These are phyloP conservation scores for Cydia fagiglandana DNA, from an alignment of 1,140 invertebrate species.

Conservation along the genomic window DNA sequence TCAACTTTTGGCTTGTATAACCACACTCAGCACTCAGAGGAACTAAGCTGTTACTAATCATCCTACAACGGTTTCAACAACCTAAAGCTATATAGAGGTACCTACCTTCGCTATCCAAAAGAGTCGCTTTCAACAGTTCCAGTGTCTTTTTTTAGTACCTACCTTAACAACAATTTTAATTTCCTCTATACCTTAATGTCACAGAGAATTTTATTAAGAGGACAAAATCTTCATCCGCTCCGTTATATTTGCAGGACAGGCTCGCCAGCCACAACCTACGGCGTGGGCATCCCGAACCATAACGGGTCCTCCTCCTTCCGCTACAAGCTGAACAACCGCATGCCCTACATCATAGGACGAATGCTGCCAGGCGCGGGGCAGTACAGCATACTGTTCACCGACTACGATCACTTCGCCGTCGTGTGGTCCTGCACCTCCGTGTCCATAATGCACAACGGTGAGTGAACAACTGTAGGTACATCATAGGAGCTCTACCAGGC, in stretches of 20 bases:
- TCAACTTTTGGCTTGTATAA: too few species aligned
- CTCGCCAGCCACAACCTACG: constrained; percentile 66
- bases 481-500: constrained; percentile 80
- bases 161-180: too few species aligned
- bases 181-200: too few species aligned
- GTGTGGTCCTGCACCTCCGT: constrained; percentile 85
- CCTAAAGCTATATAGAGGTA: too few species aligned
- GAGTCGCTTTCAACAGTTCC: too few species aligned
- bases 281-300: constrained; percentile 75
- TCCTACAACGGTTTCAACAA: too few species aligned
- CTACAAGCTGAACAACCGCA: constrained; percentile 80
- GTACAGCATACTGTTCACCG: constrained; percentile 85
- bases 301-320: constrained; percentile 77
- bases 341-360: constrained; percentile 82
- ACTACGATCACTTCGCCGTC: constrained; percentile 85
- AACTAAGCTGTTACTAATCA: too few species aligned
- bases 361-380: constrained; percentile 83
- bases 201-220: neutral
- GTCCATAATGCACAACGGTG: constrained; percentile 80
- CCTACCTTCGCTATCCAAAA: too few species aligned
- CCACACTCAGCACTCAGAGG: too few species aligned
- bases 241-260: constrained; percentile 72
- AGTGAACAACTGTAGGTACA: constrained; percentile 31
- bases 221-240: constrained; percentile 31
- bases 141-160: too few species aligned